Evolutionary conservation across 2,888 invertebrate species (phyloP), one percentile per base, ranked within the genome.

Genomic region (Lasioglossum marginatum): DNA sequence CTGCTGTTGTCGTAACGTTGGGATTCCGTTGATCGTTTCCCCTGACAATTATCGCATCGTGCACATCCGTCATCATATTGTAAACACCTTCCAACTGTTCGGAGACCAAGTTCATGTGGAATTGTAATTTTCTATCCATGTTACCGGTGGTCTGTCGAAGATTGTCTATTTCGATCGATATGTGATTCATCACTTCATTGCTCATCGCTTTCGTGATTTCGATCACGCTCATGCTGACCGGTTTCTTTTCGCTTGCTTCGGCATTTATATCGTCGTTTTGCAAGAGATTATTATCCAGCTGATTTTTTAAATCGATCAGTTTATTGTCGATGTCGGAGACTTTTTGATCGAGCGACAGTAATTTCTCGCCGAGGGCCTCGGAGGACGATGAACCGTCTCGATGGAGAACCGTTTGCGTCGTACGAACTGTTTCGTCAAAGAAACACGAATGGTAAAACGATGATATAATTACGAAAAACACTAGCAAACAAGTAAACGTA

Each of bases 161-260:
- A 92, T 97, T 97, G 87, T 97, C 98, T 74, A 98, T 96, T 95
- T 98, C 98, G 94, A 97, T 97, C n/a, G 97, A 97, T 45, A 98
- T 97, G 95, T 97, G 97, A 92, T 97, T 97, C 94, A 98, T 97
- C 52, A 97, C 97, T 95, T 98, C 98, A 40, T 97, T 96, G 94
- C 97, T 98, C 93, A 98, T 96, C n/a, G 98, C 97, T 95, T 98
- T 98, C 3, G 98, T 97, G 83, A 98, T 97, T 95, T 98, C 98
- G 78, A 97, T 96, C 23, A 97, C 97, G 93, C 98, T 98, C 96
- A 98, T 97, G 93, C 97, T 98, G 74, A 98, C 97, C 2, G 98
- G 97, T 93, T 98, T 98, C 95, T 98, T 98, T 95, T 98, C 98
- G 92, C 98, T 98, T 0, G 98, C 98, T 94, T 98, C 98, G 0